Base-by-base conservation (phyloP, 2,888 invertebrate genomes). In the Theretra japonica region DNA sequence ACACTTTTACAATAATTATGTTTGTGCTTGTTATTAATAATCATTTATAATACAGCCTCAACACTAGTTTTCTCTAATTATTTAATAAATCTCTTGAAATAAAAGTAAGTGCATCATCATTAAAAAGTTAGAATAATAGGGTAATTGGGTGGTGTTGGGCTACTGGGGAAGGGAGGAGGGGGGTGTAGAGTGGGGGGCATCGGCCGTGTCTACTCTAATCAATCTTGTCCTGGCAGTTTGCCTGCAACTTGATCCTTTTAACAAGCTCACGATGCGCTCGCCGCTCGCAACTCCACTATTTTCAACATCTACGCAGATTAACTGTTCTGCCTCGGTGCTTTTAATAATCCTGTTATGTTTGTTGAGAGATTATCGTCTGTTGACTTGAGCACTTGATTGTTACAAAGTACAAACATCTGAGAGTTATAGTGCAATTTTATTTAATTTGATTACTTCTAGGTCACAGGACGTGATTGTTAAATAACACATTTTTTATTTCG, bases 171-270 rank as follows among this genome's bases (percentile, higher is more conserved):
- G 65, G 23, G 21, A 25, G 65, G 23, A 15, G 7, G 23, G 17
- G 23, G 23, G 21, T 5, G 15, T 58, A 21, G 23, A 48, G 41
- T 23, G 15, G 17, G 11, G 23, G 21, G 48, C 23, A 53, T 53
- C 53, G n/a, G 23, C 41, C 11, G 17, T 59, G 72, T 69, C 53
- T 72, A 73, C 68, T 75, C 73, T 72, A 75, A 76, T 75, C 76
- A 75, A 74, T 79, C 77, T 80, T 74, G 69, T 56, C 71, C 73
- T 77, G 77, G 79, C 76, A 73, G 48, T 53, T 70, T 76, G 77
- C 78, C 77, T 72, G 73, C 70, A 75, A 73, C 74, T 72, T 73
- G 76, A 75, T 68, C 76, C 74, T 74, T 77, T 74, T 79, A 79
- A 77, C 75, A 75, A 77, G 76, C 70, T 72, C 72, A 73, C 72